Evolutionary conservation across 1,140 invertebrate species (phyloP).

Genomic region (Aphaenogaster floridana): DNA sequence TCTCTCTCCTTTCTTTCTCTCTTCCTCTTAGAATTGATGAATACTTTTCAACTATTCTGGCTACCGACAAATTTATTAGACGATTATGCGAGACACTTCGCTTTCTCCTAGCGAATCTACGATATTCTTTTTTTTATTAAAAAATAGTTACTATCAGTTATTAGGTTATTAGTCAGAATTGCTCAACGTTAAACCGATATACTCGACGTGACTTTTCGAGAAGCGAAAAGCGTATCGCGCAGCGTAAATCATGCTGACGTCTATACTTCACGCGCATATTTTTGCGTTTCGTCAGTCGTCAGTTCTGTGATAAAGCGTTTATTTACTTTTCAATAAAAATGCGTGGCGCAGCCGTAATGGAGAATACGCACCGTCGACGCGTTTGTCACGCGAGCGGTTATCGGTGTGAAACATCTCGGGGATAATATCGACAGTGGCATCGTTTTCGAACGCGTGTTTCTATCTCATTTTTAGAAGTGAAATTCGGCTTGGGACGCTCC

Average conservation of each 20-base stretch:
- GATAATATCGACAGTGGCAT: slow-evolving; percentile 8
- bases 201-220: background rate
- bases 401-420: background rate
- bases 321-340: slow-evolving; percentile 44
- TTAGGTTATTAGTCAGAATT: background rate
- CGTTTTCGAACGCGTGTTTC: background rate
- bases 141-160: background rate
- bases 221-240: slow-evolving; percentile 21
- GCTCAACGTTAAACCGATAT: background rate
- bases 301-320: slow-evolving; percentile 25
- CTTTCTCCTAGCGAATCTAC: background rate
- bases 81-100: slow-evolving; percentile 16
- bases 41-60: background rate
- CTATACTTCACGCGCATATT: slow-evolving; percentile 44
- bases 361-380: slow-evolving; percentile 9
- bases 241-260: slow-evolving; percentile 21
- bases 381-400: slow-evolving; percentile 11
- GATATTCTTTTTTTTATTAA: background rate
- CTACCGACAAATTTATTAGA: background rate
- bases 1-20: background rate
- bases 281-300: slow-evolving; percentile 62
- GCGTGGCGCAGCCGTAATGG: background rate
- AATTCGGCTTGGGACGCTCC: slow-evolving; percentile 45
- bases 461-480: background rate
- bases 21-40: background rate